Base-by-base conservation (phyloP, 2,113 vertebrate species). In the Pantherophis guttatus region DNA sequence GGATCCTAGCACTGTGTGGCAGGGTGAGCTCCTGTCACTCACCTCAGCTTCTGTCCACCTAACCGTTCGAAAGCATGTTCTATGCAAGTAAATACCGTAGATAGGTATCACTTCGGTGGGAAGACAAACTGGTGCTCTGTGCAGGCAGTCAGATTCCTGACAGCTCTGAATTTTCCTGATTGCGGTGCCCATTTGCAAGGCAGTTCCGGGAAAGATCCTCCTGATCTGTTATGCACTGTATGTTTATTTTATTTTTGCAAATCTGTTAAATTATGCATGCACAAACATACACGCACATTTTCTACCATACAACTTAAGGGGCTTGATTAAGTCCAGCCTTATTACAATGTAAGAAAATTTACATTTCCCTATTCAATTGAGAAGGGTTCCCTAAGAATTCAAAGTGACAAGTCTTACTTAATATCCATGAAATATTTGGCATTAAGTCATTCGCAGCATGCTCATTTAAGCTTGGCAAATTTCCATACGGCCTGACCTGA, bases 401-500 rank as follows among this genome's bases (percentile, higher is more conserved):
- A 91, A 44, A 57, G 39, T 92, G 91, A 94, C 53, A 93, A 93
- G 91, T 93, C 62, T 93, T 94, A 94, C 90, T 94, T 88, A 95
- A 95, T n/a, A 5, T 7, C 86, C 57, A 26, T 95, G 92, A 90
- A 93, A 93, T 81, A 81, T 81, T 39, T 81, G 75, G 75, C 75
- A 81, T 81, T 81, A 81, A 95, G 93, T 91, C 91, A 94, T 93
- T 95, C 89, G 94, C 48, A 12, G 55, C 81, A 75, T 89, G 93
- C 94, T n/a, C 89, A 52, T 91, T 94, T 94, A 92, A 94, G 92
- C 91, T 50, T n/a, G 33, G 90, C 87, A 95, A 94, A 55, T 95
- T 54, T 58, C 53, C 93, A 90, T 86, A 89, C 33, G 52, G 57
- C 54, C 86, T 88, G 90, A 93, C 93, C 81, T 95, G 57, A 44